Base-by-base conservation (phyloP, 2,888 invertebrate species). In the Noctuana brunneofusca region DNA sequence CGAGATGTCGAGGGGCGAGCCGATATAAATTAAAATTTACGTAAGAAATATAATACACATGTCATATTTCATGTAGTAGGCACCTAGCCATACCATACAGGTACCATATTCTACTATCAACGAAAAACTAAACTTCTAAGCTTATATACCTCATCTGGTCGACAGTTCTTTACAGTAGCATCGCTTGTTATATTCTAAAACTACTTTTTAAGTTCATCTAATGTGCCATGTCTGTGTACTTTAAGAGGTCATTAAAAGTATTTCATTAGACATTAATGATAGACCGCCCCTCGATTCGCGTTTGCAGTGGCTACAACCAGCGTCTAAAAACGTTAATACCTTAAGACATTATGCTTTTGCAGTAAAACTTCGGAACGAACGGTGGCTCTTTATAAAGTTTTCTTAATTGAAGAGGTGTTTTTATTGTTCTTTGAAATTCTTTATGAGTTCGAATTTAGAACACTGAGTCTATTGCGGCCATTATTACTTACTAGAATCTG, bases 391-490 rank as follows among this genome's bases (percentile, higher is more conserved):
- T 38, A 38, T 55, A 38, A 62, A 62, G 54, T 55, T 55, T 49
- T 27, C 48, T 54, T 55, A 49, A 62, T 62, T 55, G 49, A 55
- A 55, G 54, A 55, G 27, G 60, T 54, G 48, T 54, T 50, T 58
- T 49, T 35, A 38, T 62, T 62, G 38, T 55, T 55, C 54, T 55
- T 62, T 62, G 20, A 27, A 27, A 18, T 38, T 55, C 38, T 38
- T 27, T n/a, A 22, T 20, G 4, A 52, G 22, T 59, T 32, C 0
- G 16, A 27, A 38, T 49, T 14, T 27, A 6, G 32, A 32, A 18
- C 35, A 16, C 6, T 49, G 27, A 32, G 20, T 32, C 35, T 35
- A 49, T 27, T 20, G 38, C n/a, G 48, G 49, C n/a, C n/a, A 8
- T 16, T 38, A 3, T 24, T 32, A 35, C 49, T 58, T 3, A n/a